These are phyloP conservation scores for Silurus asotus DNA, from an alignment of 2,113 vertebrate species.

Conservation along the genomic window DNA sequence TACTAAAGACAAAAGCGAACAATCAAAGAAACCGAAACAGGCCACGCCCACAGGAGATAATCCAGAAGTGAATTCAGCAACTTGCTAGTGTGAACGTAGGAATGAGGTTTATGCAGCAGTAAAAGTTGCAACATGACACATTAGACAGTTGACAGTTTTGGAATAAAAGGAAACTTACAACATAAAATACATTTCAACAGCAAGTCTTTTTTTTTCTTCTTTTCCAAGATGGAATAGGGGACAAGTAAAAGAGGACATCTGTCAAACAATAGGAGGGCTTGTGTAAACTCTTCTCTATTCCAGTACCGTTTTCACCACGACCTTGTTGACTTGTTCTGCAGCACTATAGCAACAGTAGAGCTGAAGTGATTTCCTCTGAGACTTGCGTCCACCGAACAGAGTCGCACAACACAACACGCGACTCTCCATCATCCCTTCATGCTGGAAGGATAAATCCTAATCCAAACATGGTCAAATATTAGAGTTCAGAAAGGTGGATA, in stretches of 20 bases:
- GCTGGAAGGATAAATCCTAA: neutral
- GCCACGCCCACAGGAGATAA: neutral
- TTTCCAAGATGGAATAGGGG: neutral
- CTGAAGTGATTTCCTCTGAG: slow-evolving; percentile 1
- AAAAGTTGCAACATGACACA: neutral
- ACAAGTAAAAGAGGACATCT: neutral
- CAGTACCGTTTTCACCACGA: neutral
- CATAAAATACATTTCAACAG: neutral
- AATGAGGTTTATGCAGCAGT: neutral
- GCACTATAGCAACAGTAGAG: neutral
- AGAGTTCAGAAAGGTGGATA: neutral
- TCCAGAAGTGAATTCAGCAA: neutral
- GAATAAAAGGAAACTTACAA: neutral
- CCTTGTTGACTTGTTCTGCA: neutral
- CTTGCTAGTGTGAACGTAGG: neutral
- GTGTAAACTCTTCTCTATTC: neutral
- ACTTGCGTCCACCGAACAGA: neutral
- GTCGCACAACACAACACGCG: neutral
- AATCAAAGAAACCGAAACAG: neutral
- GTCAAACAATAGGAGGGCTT: neutral
- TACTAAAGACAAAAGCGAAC: neutral
- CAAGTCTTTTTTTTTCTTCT: neutral
- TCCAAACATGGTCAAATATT: neutral
- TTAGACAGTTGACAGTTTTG: neutral
- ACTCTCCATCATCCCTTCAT: neutral